Evolutionary conservation across 2,113 vertebrate species (phyloP).

Genomic region (Brachypodius melanocephalos): DNA sequence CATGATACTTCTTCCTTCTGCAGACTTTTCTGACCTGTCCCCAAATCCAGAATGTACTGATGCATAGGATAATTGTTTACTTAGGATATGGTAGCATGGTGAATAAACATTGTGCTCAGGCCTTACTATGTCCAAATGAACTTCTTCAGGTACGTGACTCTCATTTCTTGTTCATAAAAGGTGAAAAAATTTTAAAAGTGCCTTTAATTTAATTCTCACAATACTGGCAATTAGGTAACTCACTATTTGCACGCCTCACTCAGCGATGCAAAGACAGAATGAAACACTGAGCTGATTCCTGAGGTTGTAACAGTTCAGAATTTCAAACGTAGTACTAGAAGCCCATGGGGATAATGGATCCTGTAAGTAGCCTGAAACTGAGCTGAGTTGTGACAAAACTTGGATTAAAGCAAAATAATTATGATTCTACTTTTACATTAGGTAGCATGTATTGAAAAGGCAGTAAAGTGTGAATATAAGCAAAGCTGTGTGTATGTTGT

Average conservation of each 20-base stretch:
- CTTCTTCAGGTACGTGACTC: slow-evolving; percentile 78
- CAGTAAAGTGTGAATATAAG: not conserved
- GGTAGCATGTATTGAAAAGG: not conserved
- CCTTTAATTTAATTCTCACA: not conserved
- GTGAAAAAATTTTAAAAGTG: not conserved
- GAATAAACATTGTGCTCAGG: slow-evolving; percentile 75
- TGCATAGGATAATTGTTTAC: slow-evolving; percentile 69
- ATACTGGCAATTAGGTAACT: not conserved
- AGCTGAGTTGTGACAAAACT: not conserved
- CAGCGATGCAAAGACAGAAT: not conserved
- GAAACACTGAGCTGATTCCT: not conserved
- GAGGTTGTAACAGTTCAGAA: not conserved
- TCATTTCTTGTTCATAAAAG: not conserved
- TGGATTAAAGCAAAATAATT: not conserved
- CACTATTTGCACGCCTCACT: not conserved
- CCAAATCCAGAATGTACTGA: slow-evolving; percentile 57
- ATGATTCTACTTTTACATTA: not conserved
- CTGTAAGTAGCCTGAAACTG: not conserved
- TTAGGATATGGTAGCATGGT: slow-evolving; percentile 83
- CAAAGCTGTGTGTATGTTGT: not conserved
- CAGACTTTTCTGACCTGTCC: slow-evolving; percentile 78
- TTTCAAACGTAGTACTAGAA: not conserved
- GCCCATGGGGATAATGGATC: not conserved
- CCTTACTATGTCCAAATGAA: slow-evolving; percentile 65
- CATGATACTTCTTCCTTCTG: not conserved